Evolutionary conservation across 2,888 invertebrate genomes (phyloP), one percentile per base, ranked within the genome.

Genomic region (Drosophila percnosoma): DNA sequence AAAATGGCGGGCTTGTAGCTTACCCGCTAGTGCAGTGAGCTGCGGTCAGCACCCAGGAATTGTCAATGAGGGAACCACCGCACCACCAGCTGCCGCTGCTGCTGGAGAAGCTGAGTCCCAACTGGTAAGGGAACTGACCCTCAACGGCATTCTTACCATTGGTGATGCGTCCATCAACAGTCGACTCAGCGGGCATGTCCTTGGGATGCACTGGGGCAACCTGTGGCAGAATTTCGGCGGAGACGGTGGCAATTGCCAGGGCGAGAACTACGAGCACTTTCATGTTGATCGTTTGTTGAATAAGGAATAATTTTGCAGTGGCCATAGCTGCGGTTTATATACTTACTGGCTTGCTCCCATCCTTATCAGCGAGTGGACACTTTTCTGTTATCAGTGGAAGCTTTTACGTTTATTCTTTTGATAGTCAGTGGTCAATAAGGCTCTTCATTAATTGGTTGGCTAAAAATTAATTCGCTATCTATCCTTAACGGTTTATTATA

Each of bases 21-120:
- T 76, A 91, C 91, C 83, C 80, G 65, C 66, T 74, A 48, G 91
- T 85, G 66, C 92, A 92, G 73, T 92, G 92, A 68, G 91, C 92
- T 48, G 91, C 91, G 31, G 91, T 91, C 62, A 91, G 64, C 1
- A 91, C 66, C 73, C 78, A 91, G 2, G 40, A 18, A 5, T 64
- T 70, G 27, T 34, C 73, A 61, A 92, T 90, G 48, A 92, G 36
- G 49, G 92, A 87, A 51, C 90, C 91, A 67, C 91, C 91, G 61
- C 92, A 92, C 82, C 80, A 91, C 79, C 85, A 87, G 70, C 82
- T 54, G 34, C 85, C 80, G 51, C 54, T 55, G 51, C 69, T n/a
- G 63, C 81, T 80, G 36, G 33, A 40, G 45, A 91, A 87, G 66
- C 78, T 82, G 3, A 91, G 81, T 53, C 87, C 91, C 29, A 90